Percentiles rank a stretch among this genome's conserved stretches.
Evolutionary conservation across 2,797 vertebrate genomes (phyloP).

Genomic region (Trichosurus vulpecula): DNA sequence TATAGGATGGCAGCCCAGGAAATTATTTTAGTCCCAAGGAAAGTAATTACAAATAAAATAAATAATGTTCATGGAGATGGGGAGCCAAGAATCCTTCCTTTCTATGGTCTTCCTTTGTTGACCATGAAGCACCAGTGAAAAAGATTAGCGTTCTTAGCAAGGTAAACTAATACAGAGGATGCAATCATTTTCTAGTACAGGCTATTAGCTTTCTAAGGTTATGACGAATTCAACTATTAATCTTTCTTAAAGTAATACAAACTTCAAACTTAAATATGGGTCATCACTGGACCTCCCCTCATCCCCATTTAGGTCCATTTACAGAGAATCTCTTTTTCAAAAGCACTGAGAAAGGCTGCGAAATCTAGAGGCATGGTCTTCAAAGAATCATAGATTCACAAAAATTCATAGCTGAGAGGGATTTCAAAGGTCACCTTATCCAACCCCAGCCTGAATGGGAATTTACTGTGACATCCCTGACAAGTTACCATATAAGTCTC

Average conservation of each 20-base stretch:
- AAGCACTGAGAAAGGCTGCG: background rate
- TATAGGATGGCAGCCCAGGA: background rate
- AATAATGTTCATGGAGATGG: background rate
- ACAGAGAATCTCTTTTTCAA: background rate
- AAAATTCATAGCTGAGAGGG: background rate
- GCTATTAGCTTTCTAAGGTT: background rate
- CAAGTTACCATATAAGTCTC: background rate
- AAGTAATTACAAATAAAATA: background rate
- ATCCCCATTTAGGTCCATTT: conserved; percentile 31
- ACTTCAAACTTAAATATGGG: background rate
- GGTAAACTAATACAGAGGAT: background rate
- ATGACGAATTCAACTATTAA: background rate
- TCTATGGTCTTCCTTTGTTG: background rate
- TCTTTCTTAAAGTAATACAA: background rate
- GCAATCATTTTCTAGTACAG: background rate
- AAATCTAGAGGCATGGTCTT: background rate
- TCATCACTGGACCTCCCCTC: background rate
- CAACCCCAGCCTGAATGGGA: background rate
- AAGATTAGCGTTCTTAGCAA: background rate
- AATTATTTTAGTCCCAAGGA: background rate
- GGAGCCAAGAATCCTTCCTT: background rate
- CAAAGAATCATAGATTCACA: background rate
- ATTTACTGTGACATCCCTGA: background rate
- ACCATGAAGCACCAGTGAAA: background rate
- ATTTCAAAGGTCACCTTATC: background rate